These are phyloP conservation scores for Drosophila nikananu DNA, from an alignment of 1,140 invertebrate species.

Conservation along the genomic window DNA sequence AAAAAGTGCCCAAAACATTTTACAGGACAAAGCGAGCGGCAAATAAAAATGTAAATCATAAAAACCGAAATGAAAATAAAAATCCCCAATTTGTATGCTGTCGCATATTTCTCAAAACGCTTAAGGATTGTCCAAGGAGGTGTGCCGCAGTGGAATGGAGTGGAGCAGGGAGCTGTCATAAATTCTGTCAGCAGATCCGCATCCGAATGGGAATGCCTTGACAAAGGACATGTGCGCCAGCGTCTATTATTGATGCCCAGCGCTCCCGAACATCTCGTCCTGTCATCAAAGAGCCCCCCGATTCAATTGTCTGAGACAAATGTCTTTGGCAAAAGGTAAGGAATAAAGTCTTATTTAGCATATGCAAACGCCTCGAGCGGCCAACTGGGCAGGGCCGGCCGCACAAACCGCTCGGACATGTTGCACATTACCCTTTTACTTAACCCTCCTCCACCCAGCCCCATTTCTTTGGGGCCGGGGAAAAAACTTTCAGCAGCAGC, in stretches of 20 bases:
- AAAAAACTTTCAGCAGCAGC: constrained; percentile 58
- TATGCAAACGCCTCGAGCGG: constrained; percentile 64
- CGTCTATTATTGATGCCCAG: constrained; percentile 74
- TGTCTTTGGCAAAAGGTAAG: constrained; percentile 75
- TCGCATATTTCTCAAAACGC: constrained; percentile 72
- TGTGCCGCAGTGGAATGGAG: background rate
- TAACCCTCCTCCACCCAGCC: background rate
- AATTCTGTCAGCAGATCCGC: constrained; percentile 49
- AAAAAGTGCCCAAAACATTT: constrained; percentile 67
- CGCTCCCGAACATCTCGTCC: constrained; percentile 35
- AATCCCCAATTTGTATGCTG: constrained; percentile 82
- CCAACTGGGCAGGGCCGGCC: constrained; percentile 26
- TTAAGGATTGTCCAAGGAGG: constrained; percentile 63
- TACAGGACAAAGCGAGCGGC: constrained; percentile 51
- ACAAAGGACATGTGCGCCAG: constrained; percentile 68
- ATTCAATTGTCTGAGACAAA: constrained; percentile 72
- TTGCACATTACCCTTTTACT: constrained; percentile 59
- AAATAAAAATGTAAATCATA: constrained; percentile 81
- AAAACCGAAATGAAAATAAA: constrained; percentile 77
- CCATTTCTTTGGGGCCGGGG: background rate
- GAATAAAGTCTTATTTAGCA: constrained; percentile 74
- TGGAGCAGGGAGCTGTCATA: constrained; percentile 58
- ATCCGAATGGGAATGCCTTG: constrained; percentile 54
- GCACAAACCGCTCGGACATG: constrained; percentile 57
- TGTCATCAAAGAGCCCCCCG: constrained; percentile 72